Evolutionary conservation across 2,888 invertebrate genomes (phyloP), one percentile per base, ranked within the genome.

Genomic region (Cyclophora punctaria): DNA sequence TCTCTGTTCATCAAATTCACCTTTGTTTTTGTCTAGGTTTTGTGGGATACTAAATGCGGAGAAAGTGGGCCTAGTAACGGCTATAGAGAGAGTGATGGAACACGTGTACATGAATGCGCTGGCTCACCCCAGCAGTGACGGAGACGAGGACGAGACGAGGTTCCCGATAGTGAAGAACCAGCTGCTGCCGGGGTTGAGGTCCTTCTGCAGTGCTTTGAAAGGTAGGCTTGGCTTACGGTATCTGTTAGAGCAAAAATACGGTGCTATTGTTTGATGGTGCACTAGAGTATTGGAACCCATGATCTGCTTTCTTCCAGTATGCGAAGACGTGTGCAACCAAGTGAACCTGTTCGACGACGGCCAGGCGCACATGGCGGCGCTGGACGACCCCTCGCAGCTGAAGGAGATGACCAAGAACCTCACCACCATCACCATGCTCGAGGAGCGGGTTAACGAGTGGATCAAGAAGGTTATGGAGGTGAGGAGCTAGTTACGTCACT

Each of bases 51-150:
- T 97, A 41, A 95, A 96, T 69, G 93, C 93, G 0, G 90, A 91
- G 53, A 92, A 92, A 64, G 93, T 96, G 44, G 95, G 95, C 0
- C 87, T 98, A 58, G 94, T 98, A 52, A 94, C 96, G 2, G 94
- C 96, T 1, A 93, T 98, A 58, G 96, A 97, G 75, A 91, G 96
- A 41, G 93, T 96, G 6, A 93, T 98, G 74, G 95, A 97, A 64
- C 92, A 93, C 67, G 95, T 98, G 7, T 96, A 96, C 68, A 95
- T 98, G 93, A 96, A 96, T 67, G 96, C 96, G 0, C 83, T 96
- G 46, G 95, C 95, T 0, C 94, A 94, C 75, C 95, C 95, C 0
- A 93, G 93, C 63, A 86, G 90, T 5, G 95, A 96, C 62, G 93
- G 93, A 0, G 96, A 96, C 50, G 95, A 96, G 58, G 95, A 96